These are phyloP conservation scores for Alloscopus bannaensis DNA, from an alignment of 2,888 invertebrate species.

Conservation along the genomic window DNA sequence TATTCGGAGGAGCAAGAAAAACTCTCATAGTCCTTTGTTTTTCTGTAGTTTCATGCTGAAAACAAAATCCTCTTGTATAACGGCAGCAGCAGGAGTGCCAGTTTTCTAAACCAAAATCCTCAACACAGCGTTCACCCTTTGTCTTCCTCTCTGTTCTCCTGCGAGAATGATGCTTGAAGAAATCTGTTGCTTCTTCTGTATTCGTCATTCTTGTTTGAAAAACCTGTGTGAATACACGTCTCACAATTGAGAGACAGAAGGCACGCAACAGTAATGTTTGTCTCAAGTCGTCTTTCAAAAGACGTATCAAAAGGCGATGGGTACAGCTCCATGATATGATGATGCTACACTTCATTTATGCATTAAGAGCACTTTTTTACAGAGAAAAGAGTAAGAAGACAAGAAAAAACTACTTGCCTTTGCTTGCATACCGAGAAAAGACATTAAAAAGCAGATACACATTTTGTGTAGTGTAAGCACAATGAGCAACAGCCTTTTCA, in stretches of 20 bases:
- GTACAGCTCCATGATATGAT: not conserved
- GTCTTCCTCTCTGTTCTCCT: constrained; percentile 20
- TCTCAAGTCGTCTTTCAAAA: not conserved
- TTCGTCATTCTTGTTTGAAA: too few species aligned
- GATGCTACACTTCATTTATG: constrained; percentile 1
- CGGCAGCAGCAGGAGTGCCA: constrained; percentile 21
- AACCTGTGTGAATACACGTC: too few species aligned
- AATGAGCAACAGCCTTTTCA: too few species aligned
- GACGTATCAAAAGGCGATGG: not conserved
- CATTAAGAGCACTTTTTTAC: too few species aligned
- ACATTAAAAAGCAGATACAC: constrained; percentile 31
- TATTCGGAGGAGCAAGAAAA: too few species aligned
- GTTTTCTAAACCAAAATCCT: not conserved
- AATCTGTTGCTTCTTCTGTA: constrained; percentile 16
- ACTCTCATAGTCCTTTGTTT: constrained; percentile 10
- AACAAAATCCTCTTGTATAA: not conserved
- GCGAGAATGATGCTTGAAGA: not conserved
- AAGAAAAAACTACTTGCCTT: not conserved
- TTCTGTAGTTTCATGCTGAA: not conserved
- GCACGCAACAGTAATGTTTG: constrained; percentile 7
- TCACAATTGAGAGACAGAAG: constrained; percentile 11
- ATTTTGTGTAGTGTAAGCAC: too few species aligned
- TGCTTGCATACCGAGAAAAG: constrained; percentile 26
- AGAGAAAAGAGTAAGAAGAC: too few species aligned
- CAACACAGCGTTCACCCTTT: not conserved